Conservation (phyloP, 1,140 invertebrate species). For the Tetramorium simillimum region DNA sequence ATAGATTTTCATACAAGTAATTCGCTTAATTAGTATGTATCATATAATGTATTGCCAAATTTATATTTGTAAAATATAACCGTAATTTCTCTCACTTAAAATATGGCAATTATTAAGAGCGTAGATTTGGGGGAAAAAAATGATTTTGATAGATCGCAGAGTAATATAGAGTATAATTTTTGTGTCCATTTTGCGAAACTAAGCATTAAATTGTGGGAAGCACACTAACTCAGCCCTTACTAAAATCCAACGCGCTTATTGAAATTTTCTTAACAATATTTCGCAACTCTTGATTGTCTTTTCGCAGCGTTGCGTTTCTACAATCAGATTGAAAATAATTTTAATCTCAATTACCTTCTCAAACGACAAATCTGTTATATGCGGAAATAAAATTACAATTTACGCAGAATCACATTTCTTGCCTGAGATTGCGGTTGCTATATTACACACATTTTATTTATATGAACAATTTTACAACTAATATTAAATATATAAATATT, state of each 20-base stretch:
- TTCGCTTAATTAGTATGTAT: constrained; percentile 20
- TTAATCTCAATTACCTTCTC: constrained; percentile 45
- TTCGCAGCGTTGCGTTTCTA: constrained; percentile 33
- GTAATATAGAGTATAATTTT: constrained; percentile 5
- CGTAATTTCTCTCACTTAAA: not conserved
- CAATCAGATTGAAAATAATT: constrained; percentile 33
- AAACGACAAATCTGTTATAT: constrained; percentile 14
- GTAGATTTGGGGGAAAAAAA: not conserved
- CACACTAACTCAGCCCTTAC: not conserved
- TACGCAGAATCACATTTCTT: constrained; percentile 13
- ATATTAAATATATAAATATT: not conserved
- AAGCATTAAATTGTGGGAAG: not conserved
- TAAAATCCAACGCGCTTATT: constrained; percentile 8
- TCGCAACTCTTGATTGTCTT: constrained; percentile 33
- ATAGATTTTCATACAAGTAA: constrained; percentile 6
- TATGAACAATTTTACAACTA: not conserved
- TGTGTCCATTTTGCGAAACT: not conserved
- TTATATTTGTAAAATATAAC: constrained; percentile 18
- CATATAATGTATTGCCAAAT: constrained; percentile 13
- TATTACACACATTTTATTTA: not conserved
- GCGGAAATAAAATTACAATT: constrained; percentile 16
- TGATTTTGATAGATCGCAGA: not conserved
- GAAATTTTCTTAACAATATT: constrained; percentile 23
- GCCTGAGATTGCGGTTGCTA: not conserved
- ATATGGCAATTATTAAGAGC: not conserved